Conservation (phyloP, 2,797 vertebrate species). For the Hylomyscus alleni region DNA sequence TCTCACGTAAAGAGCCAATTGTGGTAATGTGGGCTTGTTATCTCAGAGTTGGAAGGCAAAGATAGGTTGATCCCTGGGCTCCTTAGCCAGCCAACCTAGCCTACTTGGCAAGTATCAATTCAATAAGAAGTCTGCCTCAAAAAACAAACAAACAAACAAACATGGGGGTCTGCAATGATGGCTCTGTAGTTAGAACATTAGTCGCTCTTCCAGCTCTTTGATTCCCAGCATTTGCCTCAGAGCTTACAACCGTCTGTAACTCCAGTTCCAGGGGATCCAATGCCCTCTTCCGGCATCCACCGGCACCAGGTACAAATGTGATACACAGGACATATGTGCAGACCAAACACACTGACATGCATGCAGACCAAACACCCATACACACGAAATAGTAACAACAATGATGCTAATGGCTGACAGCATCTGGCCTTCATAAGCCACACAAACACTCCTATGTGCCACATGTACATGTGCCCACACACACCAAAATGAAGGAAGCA, state of each 20-base stretch:
- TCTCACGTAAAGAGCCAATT: not conserved
- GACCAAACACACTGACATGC: not conserved
- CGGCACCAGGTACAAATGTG: not conserved
- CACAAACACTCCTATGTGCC: not conserved
- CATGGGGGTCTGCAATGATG: not conserved
- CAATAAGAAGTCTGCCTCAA: not conserved
- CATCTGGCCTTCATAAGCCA: not conserved
- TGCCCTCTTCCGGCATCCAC: not conserved
- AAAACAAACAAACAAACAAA: not conserved
- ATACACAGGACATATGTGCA: too few relatives aligned
- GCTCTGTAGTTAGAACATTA: not conserved
- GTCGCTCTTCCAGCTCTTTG: too few relatives aligned
- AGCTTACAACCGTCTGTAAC: not conserved
- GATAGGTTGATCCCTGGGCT: not conserved
- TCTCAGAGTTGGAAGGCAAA: not conserved
- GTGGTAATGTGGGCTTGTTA: not conserved
- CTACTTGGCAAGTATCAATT: not conserved
- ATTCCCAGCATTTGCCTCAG: not conserved
- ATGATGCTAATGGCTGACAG: not conserved
- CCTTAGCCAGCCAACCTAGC: not conserved
- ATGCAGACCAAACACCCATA: not conserved
- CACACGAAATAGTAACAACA: not conserved
- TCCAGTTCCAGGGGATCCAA: not conserved
- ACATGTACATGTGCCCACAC: not conserved
- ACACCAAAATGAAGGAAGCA: not conserved